Conservation (phyloP, 2,888 invertebrate genomes). For the Orthosia gracilis region DNA sequence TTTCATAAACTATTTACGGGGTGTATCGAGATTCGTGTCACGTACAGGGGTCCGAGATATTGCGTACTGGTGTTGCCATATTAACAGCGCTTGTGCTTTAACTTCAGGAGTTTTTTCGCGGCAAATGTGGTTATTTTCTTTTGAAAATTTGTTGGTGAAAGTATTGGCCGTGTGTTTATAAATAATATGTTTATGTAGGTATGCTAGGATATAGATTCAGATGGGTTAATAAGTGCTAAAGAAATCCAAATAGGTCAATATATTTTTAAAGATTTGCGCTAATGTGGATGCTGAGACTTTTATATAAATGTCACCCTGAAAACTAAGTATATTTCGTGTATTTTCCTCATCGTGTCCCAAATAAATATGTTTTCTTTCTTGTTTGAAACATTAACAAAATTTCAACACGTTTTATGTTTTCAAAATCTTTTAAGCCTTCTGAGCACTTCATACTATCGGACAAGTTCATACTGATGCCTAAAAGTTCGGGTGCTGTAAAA, state of each 20-base stretch:
- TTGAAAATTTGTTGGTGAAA: constrained; percentile 7
- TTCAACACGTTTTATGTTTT: too few species aligned
- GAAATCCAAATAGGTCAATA: too few species aligned
- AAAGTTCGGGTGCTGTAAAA: constrained; percentile 23
- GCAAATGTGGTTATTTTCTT: constrained; percentile 22
- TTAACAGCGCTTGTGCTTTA: constrained; percentile 51
- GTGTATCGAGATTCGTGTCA: constrained; percentile 64
- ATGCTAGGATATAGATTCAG: too few species aligned
- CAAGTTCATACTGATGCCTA: constrained; percentile 25
- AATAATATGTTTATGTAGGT: neutral
- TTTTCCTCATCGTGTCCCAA: too few species aligned
- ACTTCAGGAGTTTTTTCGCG: constrained; percentile 38
- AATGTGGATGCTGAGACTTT: too few species aligned
- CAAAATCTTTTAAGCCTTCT: constrained; percentile 3
- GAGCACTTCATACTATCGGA: constrained; percentile 23
- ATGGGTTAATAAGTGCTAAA: too few species aligned
- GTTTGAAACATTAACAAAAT: too few species aligned
- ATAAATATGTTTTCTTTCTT: too few species aligned
- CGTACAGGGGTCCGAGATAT: constrained; percentile 61
- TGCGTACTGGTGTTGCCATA: constrained; percentile 62
- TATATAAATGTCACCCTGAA: too few species aligned
- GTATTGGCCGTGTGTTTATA: neutral
- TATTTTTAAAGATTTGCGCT: too few species aligned
- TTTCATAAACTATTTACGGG: constrained; percentile 71
- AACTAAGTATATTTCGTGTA: too few species aligned